Evolutionary conservation across 2,888 invertebrate species (phyloP).

Genomic region (Melanchra persicariae): DNA sequence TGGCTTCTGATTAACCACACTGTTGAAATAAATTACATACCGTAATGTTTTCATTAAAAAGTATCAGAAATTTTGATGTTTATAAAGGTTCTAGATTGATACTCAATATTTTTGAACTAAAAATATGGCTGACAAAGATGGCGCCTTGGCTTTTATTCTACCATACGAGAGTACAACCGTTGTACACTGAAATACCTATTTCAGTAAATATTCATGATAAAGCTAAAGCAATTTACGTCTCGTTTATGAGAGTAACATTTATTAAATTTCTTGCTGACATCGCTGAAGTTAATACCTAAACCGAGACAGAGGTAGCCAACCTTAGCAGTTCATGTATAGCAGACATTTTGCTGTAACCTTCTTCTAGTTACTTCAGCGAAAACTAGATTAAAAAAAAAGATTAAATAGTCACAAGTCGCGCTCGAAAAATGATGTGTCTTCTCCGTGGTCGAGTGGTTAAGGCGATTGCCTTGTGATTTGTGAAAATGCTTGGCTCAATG

Average conservation of each 20-base stretch:
- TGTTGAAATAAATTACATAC: too few relatives aligned
- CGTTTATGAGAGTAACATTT: conserved; percentile 23
- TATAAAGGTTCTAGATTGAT: neutral
- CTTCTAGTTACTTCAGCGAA: neutral
- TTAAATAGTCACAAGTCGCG: too few relatives aligned
- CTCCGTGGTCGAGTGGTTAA: too few relatives aligned
- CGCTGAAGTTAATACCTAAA: neutral
- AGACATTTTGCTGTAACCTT: neutral
- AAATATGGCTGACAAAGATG: neutral
- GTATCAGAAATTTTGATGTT: too few relatives aligned
- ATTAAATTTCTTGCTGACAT: conserved; percentile 22
- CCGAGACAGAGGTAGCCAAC: neutral
- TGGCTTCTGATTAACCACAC: too few relatives aligned
- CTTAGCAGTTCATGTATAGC: neutral
- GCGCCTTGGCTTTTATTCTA: neutral
- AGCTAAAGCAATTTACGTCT: conserved; percentile 26
- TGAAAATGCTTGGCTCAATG: too few relatives aligned
- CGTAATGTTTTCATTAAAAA: too few relatives aligned
- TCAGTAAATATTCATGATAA: conserved; percentile 28
- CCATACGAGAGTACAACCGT: neutral
- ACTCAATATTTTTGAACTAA: neutral
- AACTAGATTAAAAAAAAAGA: too few relatives aligned
- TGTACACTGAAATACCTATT: conserved; percentile 11
- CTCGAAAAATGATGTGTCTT: too few relatives aligned
- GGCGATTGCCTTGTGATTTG: too few relatives aligned